Conservation (phyloP, 2,797 vertebrate genomes). For the Crocodylus rhombifer region DNA sequence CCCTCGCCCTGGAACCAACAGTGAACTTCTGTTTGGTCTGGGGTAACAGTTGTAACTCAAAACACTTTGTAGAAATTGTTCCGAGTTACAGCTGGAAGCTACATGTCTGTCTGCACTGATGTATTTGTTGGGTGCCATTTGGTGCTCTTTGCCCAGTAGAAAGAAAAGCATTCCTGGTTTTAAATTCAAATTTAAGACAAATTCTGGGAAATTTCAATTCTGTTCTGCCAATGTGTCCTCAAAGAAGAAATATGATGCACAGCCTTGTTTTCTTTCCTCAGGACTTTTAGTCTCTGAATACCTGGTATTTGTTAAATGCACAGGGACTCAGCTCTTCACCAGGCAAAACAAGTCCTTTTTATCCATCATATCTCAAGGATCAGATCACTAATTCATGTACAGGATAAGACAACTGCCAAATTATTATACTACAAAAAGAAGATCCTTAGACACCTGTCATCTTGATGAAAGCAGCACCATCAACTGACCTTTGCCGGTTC, state of each 20-base stretch:
- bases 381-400: conserved; percentile 82
- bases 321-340: conserved; percentile 35
- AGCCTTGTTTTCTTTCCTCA: conserved; percentile 26
- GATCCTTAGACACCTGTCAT: conserved; percentile 83
- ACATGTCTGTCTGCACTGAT: too few species aligned
- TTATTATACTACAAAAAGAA: conserved; percentile 82
- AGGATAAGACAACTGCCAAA: conserved; percentile 85
- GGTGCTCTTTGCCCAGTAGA: conserved; percentile 63
- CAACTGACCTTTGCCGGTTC: conserved; percentile 87
- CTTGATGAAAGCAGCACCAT: conserved; percentile 83
- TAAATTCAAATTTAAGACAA: conserved; percentile 18
- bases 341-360: conserved; percentile 48
- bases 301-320: neutral
- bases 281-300: neutral
- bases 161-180: conserved; percentile 57
- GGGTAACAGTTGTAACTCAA: too few species aligned
- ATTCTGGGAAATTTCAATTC: neutral
- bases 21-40: too few species aligned
- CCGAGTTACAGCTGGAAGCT: too few species aligned
- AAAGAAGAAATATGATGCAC: neutral
- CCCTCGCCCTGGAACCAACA: too few species aligned
- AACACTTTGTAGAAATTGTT: too few species aligned
- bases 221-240: conserved; percentile 19
- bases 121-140: conserved; percentile 51
- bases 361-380: conserved; percentile 70